These are phyloP conservation scores for Haliclona indistincta DNA, from an alignment of 37 sponge, comb jelly and placozoan species.

Conservation along the genomic window DNA sequence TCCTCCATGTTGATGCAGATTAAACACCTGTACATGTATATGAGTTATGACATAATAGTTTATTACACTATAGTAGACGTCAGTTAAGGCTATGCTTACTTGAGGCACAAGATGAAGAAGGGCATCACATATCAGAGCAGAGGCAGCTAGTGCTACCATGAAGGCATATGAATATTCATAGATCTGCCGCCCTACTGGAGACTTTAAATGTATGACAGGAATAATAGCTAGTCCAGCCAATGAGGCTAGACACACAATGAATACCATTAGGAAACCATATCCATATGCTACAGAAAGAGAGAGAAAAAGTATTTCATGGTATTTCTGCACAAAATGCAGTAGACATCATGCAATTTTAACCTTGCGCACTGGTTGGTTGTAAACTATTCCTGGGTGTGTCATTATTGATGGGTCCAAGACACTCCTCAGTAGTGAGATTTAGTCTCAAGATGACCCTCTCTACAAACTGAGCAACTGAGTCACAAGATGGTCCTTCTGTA, in stretches of 20 bases:
- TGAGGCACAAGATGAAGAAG: constrained; percentile 75
- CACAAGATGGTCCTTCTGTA: too few species aligned
- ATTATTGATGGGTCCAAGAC: too few species aligned
- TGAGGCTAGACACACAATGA: constrained; percentile 50
- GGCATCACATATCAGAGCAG: constrained; percentile 76
- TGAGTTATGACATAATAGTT: too few species aligned
- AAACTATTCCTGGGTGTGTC: too few species aligned
- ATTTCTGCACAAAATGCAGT: too few species aligned
- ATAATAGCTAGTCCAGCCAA: constrained; percentile 47
- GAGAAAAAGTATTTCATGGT: too few species aligned
- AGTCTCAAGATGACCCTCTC: constrained; percentile 23
- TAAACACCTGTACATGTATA: too few species aligned
- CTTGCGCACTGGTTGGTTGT: too few species aligned
- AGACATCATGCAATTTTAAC: too few species aligned
- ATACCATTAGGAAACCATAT: constrained; percentile 62
- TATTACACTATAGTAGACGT: too few species aligned
- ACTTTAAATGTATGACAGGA: constrained; percentile 19
- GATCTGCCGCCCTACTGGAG: neutral
- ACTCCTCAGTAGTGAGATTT: constrained; percentile 34
- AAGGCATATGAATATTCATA: constrained; percentile 47
- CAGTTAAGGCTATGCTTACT: constrained; percentile 36
- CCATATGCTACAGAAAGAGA: constrained; percentile 58
- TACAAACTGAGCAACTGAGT: neutral
- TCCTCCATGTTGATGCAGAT: neutral
- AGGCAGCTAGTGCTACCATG: constrained; percentile 65